Base-by-base conservation (phyloP, 23 tunicate species). In the Corella eumyota region DNA sequence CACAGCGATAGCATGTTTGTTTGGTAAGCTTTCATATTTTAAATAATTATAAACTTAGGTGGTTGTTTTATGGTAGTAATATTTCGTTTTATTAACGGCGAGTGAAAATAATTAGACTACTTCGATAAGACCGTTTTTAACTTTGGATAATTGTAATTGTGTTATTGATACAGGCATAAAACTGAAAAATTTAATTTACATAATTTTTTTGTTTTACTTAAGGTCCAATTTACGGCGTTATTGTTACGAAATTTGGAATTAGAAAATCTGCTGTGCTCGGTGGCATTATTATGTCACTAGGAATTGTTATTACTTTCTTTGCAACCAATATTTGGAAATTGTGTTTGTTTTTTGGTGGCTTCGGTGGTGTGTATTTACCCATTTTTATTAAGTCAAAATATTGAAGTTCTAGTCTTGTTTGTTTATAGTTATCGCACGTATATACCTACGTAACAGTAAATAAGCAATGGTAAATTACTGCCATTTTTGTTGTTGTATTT, bases 151-250 rank as follows among this genome's bases (percentile, higher is more conserved):
- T n/a, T n/a, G n/a, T n/a, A n/a, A n/a, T n/a, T n/a, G n/a, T n/a
- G n/a, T n/a, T n/a, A n/a, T n/a, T n/a, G n/a, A n/a, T n/a, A n/a
- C n/a, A n/a, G n/a, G n/a, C n/a, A n/a, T n/a, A n/a, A n/a, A n/a
- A n/a, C n/a, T n/a, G n/a, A n/a, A n/a, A n/a, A n/a, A n/a, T n/a
- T n/a, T n/a, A n/a, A n/a, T n/a, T n/a, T n/a, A n/a, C n/a, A n/a
- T n/a, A n/a, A n/a, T n/a, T n/a, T n/a, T n/a, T n/a, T n/a, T n/a
- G n/a, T n/a, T n/a, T n/a, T n/a, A n/a, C n/a, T n/a, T n/a, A n/a
- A 74, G 80, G 80, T 23, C 80, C 80, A 1, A 5, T 74, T n/a
- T 64, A 35, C 45, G 80, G 80, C 1, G 33, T 27, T 28, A 57
- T 74, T 35, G 34, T 64, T 4, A 32, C 37, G 17, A 55, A 55